Base-by-base conservation (phyloP, 2,113 vertebrate species). In the Cololabis saira region DNA sequence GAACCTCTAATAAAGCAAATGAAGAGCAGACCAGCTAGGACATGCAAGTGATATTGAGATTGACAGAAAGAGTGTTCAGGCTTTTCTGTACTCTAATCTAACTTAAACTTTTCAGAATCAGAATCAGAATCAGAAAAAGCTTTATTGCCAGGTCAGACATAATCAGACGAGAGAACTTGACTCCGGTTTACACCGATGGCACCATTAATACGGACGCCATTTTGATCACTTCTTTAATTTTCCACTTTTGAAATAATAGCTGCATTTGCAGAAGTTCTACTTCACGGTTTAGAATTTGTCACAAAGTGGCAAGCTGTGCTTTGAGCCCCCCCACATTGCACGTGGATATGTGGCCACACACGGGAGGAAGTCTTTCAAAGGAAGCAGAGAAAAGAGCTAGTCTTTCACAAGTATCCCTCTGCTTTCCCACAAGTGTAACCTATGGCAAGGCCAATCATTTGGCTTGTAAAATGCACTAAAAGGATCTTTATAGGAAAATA, bases 221-320 rank as follows among this genome's bases (percentile, higher is more conserved):
- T n/a, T 74, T 79, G 74, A 86, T 75, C 60, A 2, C 51, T 66
- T 52, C 54, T 89, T 80, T 87, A 60, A 84, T 81, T 77, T 80
- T 67, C n/a, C 30, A 57, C 78, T 83, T 90, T 84, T 78, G 69
- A 86, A 88, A 84, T 86, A 81, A 85, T 80, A 87, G 83, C 85
- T 80, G 83, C 76, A 81, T 78, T 82, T 78, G 85, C 89, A 87
- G 65, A 87, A 87, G 64, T 73, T 27, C 60, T 47, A 71, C 71
- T 80, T 82, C 21, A 67, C 10, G 15, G 54, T 75, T 80, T 77
- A 55, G 87, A 86, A 87, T 56, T 51, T 80, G 84, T 82, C 88
- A 86, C 85, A 91, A 90, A 90, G 76, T 76, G 76, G 51, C 53
- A 67, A 81, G 68, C 44, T 10, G 37, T 3, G 77, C 83, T 71